Percentiles rank a stretch among this genome's conserved stretches.
Conservation (phyloP, 64 coral and sea anemone species). For the Astreopora myriophthalma region DNA sequence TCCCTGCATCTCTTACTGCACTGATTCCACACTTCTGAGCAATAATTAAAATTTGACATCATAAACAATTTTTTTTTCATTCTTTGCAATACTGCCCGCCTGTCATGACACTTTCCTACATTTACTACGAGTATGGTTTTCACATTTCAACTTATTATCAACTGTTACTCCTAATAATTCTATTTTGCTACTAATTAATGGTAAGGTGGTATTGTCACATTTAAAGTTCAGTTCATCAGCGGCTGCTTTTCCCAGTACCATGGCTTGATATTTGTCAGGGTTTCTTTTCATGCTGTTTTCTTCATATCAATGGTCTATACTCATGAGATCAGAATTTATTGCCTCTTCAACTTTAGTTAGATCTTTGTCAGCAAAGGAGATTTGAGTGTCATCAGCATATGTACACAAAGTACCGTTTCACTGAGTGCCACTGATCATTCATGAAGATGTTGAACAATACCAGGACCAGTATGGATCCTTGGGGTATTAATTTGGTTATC, state of each 20-base stretch:
- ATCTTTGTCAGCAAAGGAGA: slow-evolving; percentile 12
- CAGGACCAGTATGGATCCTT: neutral
- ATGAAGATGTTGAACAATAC: neutral
- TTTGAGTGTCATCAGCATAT: neutral
- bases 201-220: neutral
- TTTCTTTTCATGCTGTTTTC: slow-evolving; percentile 53
- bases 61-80: neutral
- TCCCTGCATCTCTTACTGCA: too few species aligned
- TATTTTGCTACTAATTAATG: neutral
- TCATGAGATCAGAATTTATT: slow-evolving; percentile 36
- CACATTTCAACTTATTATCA: neutral
- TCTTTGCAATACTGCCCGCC: neutral
- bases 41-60: neutral
- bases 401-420: neutral
- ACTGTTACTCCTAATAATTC: neutral
- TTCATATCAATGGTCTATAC: slow-evolving; percentile 32
- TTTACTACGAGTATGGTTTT: neutral
- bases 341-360: slow-evolving; percentile 36
- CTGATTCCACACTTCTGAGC: too few species aligned
- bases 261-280: slow-evolving; percentile 25
- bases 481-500: too few species aligned
- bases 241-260: slow-evolving; percentile 18
- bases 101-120: neutral
- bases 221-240: slow-evolving; percentile 1
- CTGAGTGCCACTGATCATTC: neutral